A percentile compares a stretch with the other conserved stretches of the same genome.
Evolutionary conservation across 2,113 vertebrate genomes (phyloP).

Genomic region (Oncorhynchus tshawytscha): DNA sequence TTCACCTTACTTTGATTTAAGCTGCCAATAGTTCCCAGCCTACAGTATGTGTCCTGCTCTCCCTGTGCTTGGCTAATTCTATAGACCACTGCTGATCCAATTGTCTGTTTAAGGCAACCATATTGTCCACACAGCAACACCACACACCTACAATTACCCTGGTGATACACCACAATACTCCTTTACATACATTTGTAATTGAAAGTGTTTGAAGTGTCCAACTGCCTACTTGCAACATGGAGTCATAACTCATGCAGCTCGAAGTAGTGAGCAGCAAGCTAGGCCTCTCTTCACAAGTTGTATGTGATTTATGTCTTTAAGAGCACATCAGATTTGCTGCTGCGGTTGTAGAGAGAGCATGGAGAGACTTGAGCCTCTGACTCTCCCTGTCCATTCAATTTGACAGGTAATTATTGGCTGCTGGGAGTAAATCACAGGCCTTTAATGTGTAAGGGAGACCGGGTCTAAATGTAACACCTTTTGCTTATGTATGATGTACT

Average conservation of each 20-base stretch:
- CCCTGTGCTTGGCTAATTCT: not conserved
- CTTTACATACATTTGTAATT: conserved; percentile 34
- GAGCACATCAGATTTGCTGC: conserved; percentile 74
- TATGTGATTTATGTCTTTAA: conserved; percentile 66
- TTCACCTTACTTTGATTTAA: not conserved
- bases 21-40: no score
- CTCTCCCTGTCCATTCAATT: conserved; percentile 70
- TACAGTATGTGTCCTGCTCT: not conserved
- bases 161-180: conserved; percentile 19
- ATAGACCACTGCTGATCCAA: not conserved
- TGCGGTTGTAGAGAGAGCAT: conserved; percentile 59
- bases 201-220: conserved; percentile 51
- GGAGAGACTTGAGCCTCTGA: conserved; percentile 67
- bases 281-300: conserved; percentile 27
- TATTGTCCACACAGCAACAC: not conserved
- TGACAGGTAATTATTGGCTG: conserved; percentile 78
- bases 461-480: no score
- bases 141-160: conserved; percentile 20
- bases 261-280: conserved; percentile 9
- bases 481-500: no score
- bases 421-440: conserved; percentile 75
- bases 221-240: conserved; percentile 8
- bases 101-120: not conserved
- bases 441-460: conserved; percentile 56
- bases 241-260: conserved; percentile 15